These are phyloP conservation scores for Ornithorhynchus anatinus DNA, from an alignment of 2,113 vertebrate species.

Conservation along the genomic window DNA sequence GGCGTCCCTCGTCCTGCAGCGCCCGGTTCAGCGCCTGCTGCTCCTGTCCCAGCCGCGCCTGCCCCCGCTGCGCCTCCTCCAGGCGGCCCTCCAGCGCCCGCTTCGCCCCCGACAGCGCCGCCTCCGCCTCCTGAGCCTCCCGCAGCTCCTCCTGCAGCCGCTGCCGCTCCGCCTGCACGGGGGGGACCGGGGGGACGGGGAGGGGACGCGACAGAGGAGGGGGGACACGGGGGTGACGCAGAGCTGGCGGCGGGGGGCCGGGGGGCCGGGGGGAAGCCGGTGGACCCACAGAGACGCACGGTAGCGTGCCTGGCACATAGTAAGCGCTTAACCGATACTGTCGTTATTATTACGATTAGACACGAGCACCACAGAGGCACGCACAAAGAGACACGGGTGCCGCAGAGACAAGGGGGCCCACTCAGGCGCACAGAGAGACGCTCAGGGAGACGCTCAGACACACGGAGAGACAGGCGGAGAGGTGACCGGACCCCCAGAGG, in stretches of 20 bases:
- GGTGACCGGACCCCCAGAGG: no score
- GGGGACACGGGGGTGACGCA: not conserved
- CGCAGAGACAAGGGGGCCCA: no score
- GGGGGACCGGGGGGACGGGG: rapidly evolving
- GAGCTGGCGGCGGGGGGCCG: not conserved
- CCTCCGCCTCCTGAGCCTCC: conserved; percentile 60
- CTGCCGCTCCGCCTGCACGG: conserved; percentile 64
- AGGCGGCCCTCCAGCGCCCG: conserved; percentile 77
- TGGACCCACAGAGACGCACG: no score
- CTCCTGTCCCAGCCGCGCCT: conserved; percentile 74
- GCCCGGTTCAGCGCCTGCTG: conserved; percentile 73
- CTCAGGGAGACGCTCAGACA: no score
- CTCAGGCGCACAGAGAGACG: no score
- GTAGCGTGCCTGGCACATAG: no score
- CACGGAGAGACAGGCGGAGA: no score
- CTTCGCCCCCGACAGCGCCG: conserved; percentile 78
- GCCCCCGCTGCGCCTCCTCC: conserved; percentile 73
- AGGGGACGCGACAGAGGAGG: not conserved
- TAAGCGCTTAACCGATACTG: no score
- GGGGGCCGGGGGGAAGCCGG: no score
- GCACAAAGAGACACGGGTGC: no score
- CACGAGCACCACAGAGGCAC: no score
- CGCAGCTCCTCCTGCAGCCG: conserved; percentile 59
- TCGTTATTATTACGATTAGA: no score
- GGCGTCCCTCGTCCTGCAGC: conserved; percentile 73